These are phyloP conservation scores for Pogonognathellus flavescens DNA, from an alignment of 1,140 invertebrate species.

Conservation along the genomic window DNA sequence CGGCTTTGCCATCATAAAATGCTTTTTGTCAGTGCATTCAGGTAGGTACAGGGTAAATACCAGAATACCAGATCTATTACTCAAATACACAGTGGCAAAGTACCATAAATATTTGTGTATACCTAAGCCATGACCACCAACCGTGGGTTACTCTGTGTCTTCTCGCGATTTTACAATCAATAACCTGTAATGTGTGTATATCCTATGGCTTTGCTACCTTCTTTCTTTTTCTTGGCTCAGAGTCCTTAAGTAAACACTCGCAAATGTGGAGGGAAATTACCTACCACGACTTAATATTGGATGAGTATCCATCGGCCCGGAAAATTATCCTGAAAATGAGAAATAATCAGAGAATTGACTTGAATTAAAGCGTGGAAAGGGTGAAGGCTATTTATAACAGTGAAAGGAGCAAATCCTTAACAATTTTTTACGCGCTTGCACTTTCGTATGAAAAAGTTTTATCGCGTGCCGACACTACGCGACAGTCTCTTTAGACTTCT, in stretches of 20 bases:
- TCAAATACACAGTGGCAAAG: too few relatives aligned
- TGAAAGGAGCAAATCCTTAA: slow-evolving; percentile 30
- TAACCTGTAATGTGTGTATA: too few relatives aligned
- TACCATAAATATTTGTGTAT: too few relatives aligned
- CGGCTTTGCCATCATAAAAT: too few relatives aligned
- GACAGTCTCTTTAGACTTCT: background rate
- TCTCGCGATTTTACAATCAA: too few relatives aligned
- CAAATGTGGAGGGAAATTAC: background rate
- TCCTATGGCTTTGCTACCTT: too few relatives aligned
- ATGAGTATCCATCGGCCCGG: background rate
- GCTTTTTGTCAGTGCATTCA: background rate
- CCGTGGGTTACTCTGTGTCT: too few relatives aligned
- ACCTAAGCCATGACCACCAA: too few relatives aligned
- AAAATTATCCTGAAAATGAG: background rate
- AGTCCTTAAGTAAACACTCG: background rate
- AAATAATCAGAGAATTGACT: slow-evolving; percentile 28
- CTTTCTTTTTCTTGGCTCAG: background rate
- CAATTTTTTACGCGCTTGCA: slow-evolving; percentile 46
- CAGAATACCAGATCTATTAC: too few relatives aligned
- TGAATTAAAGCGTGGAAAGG: slow-evolving; percentile 20
- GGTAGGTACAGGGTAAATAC: too few relatives aligned
- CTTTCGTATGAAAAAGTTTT: slow-evolving; percentile 42
- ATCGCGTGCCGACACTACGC: slow-evolving; percentile 18
- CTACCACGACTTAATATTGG: background rate
- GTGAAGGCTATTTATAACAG: slow-evolving; percentile 14